Base-by-base conservation (phyloP, 35 echinoderm and acorn worm genomes). In the Heliocidaris tuberculata region DNA sequence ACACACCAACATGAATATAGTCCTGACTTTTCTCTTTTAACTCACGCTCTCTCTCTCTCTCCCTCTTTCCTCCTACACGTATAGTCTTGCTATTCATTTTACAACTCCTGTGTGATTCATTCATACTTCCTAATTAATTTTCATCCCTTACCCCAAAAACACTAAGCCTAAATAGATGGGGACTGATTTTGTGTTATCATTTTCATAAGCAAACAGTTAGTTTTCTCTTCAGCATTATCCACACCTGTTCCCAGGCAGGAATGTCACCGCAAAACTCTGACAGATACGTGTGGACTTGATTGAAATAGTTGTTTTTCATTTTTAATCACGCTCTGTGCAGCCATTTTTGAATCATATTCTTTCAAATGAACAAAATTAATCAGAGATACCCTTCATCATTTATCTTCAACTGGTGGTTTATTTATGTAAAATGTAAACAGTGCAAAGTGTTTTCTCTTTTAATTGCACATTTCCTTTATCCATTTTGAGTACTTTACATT, bases 101-200 rank as follows among this genome's bases (percentile, higher is more conserved):
- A 78, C 65, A 78, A 93, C 91, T 93, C 91, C 91, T 48, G n/a
- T 48, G 91, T 93, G 91, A 93, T 50, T 93, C 91, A 93, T 31
- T 59, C 91, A 50, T 31, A 93, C 91, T 93, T 93, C 91, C 91
- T 93, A 93, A 93, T 93, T 59, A 93, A 93, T 93, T 93, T 93
- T 48, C 47, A 89, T 48, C 87, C 47, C 31, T 89, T 48, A 48
- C 16, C 87, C 65, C 65, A 78, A 78, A 42, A 78, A 78, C 65
- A 78, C 65, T 78, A n/a, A 78, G 65, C 65, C 65, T 78, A 78
- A 78, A 78, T 78, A 78, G 21, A 78, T n/a, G 6, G 65, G 21
- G 65, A 78, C 65, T 78, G 65, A 78, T 78, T 78, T 78, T 78
- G 27, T 78, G 65, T 27, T 78, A 78, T 78, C 27, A 19, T n/a